Percentiles rank a stretch among this genome's conserved stretches.
Evolutionary conservation across 2,797 vertebrate species (phyloP).

Genomic region (Platyrinchus mystaceus): DNA sequence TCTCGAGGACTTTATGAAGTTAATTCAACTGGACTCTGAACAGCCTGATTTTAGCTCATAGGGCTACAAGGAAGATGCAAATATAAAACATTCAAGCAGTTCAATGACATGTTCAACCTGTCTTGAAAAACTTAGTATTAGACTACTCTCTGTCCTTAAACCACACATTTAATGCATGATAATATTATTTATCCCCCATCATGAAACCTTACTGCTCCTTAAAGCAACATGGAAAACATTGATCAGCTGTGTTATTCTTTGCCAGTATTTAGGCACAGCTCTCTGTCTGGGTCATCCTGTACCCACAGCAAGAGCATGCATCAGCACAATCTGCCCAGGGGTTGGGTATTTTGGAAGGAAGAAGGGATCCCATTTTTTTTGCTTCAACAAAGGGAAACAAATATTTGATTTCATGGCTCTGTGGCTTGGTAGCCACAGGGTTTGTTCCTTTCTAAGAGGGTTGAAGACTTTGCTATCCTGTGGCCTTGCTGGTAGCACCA

Average conservation of each 20-base stretch:
- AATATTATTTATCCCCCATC: conserved; percentile 13
- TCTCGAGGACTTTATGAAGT: neutral
- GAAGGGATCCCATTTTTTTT: neutral
- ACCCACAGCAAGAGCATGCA: accelerated
- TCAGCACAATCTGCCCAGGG: neutral
- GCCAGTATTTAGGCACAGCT: neutral
- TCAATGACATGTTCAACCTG: neutral
- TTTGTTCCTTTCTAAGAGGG: neutral
- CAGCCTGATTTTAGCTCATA: neutral
- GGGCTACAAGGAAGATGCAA: neutral
- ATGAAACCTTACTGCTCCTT: conserved; percentile 19
- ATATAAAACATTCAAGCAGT: neutral
- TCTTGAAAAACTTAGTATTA: conserved; percentile 8
- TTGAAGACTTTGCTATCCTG: neutral
- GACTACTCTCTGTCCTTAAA: conserved; percentile 10
- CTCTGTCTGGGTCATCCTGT: neutral
- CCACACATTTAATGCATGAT: neutral
- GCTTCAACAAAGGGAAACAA: neutral
- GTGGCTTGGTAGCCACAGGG: neutral
- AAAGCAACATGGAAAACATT: neutral
- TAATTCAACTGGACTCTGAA: conserved; percentile 12
- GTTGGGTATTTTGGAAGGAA: neutral
- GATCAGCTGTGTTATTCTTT: neutral
- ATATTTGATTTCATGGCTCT: neutral
- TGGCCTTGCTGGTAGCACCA: neutral